Evolutionary conservation across 2,888 invertebrate species (phyloP).

Genomic region (Noctua comes): DNA sequence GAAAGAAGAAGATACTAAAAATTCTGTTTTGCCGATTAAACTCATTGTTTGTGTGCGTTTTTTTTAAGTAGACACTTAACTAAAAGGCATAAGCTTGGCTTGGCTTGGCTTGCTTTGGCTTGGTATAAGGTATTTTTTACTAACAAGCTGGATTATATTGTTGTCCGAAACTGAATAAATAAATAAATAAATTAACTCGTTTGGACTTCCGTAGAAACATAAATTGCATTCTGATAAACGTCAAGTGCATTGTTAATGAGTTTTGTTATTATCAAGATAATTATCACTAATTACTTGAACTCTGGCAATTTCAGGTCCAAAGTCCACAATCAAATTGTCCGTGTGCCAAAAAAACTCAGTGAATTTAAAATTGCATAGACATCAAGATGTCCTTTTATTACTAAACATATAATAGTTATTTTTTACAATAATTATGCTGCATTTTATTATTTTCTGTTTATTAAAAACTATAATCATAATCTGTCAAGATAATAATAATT

Average conservation of each 20-base stretch:
- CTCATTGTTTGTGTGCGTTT: neutral
- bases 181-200: no score
- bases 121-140: no score
- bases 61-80: neutral
- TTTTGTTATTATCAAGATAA: neutral
- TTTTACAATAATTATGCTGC: neutral
- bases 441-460: neutral
- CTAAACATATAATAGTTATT: neutral
- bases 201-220: neutral
- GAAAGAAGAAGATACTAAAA: neutral
- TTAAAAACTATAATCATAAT: neutral
- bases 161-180: no score
- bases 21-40: neutral
- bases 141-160: no score
- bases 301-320: neutral
- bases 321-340: neutral
- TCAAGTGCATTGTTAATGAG: neutral
- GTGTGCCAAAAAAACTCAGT: neutral
- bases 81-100: no score
- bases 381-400: neutral
- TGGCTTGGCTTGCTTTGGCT: no score
- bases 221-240: neutral
- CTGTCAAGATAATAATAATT: constrained; percentile 10
- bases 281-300: neutral
- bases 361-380: neutral